Conservation (phyloP, 2,888 invertebrate genomes). For the Augiades crinisus region DNA sequence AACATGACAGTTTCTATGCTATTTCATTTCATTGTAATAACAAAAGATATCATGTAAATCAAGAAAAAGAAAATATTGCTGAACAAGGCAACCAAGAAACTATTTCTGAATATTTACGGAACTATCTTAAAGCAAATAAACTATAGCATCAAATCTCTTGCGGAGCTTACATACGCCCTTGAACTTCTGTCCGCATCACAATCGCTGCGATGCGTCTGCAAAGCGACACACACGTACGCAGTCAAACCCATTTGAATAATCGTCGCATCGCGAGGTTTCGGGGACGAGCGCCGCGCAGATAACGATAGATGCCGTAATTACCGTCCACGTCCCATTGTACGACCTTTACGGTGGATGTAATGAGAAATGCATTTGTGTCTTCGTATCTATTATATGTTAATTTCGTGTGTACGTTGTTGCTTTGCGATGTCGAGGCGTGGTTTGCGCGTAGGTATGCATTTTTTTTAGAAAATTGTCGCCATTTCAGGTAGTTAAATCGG, state of each 20-base stretch:
- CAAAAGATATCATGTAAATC: no score
- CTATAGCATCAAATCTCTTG: no score
- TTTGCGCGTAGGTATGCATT: background rate
- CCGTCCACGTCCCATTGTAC: conserved; percentile 1
- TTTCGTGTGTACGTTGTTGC: background rate
- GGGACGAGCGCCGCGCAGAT: conserved; percentile 30
- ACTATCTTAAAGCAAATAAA: no score
- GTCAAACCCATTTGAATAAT: conserved; percentile 65
- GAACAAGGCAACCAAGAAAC: no score
- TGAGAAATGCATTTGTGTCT: background rate
- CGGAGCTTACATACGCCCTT: conserved; percentile 4
- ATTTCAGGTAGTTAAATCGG: no score
- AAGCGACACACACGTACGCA: conserved; percentile 39
- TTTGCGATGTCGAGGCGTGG: background rate
- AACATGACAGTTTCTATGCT: no score
- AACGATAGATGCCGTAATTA: conserved; percentile 18
- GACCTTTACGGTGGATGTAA: background rate
- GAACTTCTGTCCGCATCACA: conserved; percentile 8
- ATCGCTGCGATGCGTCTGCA: conserved; percentile 9
- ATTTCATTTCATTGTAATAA: no score
- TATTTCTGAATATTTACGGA: no score
- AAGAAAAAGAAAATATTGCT: no score
- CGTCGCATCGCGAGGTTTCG: conserved; percentile 44
- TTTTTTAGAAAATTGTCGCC: no score
- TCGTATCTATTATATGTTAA: background rate